A percentile compares a stretch with the other conserved stretches of the same genome.
phyloP scores from a whole-genome alignment of 2,888 invertebrate genomes.

The Junonia oenone region DNA sequence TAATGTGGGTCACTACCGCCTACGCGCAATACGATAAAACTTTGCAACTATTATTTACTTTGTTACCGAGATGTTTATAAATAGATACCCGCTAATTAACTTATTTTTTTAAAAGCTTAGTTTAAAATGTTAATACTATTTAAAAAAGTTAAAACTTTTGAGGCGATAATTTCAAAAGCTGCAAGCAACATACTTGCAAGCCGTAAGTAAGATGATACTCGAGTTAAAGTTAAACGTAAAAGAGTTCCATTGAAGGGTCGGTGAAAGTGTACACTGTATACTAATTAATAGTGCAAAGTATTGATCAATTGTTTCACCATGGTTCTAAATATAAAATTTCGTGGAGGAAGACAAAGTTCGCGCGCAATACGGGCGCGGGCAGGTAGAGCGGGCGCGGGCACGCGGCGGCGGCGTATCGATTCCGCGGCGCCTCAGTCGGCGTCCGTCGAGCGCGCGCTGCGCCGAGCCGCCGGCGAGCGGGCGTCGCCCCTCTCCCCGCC shows the following conservation, averaged over 20 bases:
- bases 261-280: slow-evolving; percentile 61
- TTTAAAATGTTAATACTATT: background rate
- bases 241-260: slow-evolving; percentile 26
- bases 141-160: background rate
- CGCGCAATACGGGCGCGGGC: slow-evolving; percentile 75
- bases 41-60: slow-evolving; percentile 51
- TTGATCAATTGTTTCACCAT: slow-evolving; percentile 77
- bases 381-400: slow-evolving; percentile 56
- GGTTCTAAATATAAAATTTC: slow-evolving; percentile 79
- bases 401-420: slow-evolving; percentile 72
- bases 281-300: slow-evolving; percentile 76
- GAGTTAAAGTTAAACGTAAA: background rate
- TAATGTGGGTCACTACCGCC: slow-evolving; percentile 75
- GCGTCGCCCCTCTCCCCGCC: slow-evolving; percentile 39
- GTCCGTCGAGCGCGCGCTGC: slow-evolving; percentile 77
- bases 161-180: background rate
- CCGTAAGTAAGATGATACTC: background rate
- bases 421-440: slow-evolving; percentile 75
- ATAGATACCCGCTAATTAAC: background rate
- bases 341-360: slow-evolving; percentile 77
- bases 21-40: slow-evolving; percentile 74
- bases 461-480: slow-evolving; percentile 72
- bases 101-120: background rate
- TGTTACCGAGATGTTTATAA: slow-evolving; percentile 18
- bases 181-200: background rate